phyloP scores from a whole-genome alignment of 2,888 invertebrate species.

The Galerucella calmariensis region DNA sequence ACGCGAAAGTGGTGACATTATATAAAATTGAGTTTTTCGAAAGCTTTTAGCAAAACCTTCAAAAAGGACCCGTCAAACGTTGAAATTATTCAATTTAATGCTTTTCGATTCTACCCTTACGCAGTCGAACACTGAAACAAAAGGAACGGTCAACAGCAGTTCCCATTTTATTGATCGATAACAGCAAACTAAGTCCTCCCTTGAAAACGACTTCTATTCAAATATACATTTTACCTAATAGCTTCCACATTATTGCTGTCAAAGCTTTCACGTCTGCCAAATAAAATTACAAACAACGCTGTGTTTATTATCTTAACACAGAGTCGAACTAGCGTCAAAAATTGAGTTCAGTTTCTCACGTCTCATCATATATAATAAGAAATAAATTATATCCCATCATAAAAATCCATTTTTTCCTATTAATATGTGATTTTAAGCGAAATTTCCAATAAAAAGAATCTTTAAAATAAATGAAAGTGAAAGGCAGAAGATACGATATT shows the following conservation, averaged over 20 bases:
- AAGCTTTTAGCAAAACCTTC: constrained; percentile 34
- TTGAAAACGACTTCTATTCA: constrained; percentile 55
- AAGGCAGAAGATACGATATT: constrained; percentile 9
- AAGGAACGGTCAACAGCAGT: constrained; percentile 55
- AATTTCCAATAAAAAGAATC: constrained; percentile 12
- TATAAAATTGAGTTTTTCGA: constrained; percentile 24
- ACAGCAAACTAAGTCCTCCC: constrained; percentile 45
- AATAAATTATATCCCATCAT: too few species aligned
- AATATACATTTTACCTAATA: constrained; percentile 58
- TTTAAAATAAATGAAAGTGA: constrained; percentile 18
- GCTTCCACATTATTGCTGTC: constrained; percentile 58
- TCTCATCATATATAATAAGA: too few species aligned
- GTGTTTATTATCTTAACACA: constrained; percentile 23
- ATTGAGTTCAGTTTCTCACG: too few species aligned
- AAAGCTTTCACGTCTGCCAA: constrained; percentile 50
- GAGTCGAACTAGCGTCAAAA: constrained; percentile 7
- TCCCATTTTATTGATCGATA: constrained; percentile 57
- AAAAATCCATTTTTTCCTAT: background rate
- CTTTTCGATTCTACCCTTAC: constrained; percentile 36
- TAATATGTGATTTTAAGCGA: background rate
- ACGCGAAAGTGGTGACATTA: constrained; percentile 14
- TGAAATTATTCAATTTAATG: constrained; percentile 52
- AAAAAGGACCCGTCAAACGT: constrained; percentile 34
- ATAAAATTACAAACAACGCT: constrained; percentile 43
- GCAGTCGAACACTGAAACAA: constrained; percentile 46